These are phyloP conservation scores for Tapirus terrestris DNA, from an alignment of 2,113 vertebrate genomes.

Conservation along the genomic window DNA sequence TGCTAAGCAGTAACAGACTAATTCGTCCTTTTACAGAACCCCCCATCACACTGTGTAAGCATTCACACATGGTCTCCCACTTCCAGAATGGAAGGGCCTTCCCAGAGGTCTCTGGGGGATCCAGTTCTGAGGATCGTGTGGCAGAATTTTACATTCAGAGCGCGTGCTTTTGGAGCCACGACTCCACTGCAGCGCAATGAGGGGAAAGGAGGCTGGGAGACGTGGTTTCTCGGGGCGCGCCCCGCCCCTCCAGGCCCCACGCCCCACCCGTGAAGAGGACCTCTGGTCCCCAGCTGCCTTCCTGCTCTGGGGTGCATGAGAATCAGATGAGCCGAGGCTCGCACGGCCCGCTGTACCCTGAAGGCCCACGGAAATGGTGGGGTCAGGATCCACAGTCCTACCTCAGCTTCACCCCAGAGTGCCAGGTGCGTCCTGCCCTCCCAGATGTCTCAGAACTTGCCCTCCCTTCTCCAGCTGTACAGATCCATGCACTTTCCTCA, in stretches of 20 bases:
- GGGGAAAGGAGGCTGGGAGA: not conserved
- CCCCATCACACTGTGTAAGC: fast-evolving
- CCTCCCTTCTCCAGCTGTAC: too few species aligned
- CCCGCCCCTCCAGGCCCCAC: fast-evolving
- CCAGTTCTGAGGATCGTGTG: fast-evolving
- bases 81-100: not conserved
- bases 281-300: fast-evolving
- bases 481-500: fast-evolving
- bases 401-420: not conserved
- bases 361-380: fast-evolving
- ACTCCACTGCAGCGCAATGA: too few species aligned
- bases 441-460: fast-evolving
- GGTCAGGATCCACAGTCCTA: fast-evolving
- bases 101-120: too few species aligned
- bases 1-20: not conserved
- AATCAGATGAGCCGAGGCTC: fast-evolving
- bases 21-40: too few species aligned
- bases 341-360: fast-evolving
- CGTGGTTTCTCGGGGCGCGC: not conserved
- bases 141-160: fast-evolving
- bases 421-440: not conserved
- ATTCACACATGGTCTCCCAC: not conserved
- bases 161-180: fast-evolving
- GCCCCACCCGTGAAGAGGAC: not conserved
- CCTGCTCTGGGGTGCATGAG: fast-evolving